Evolutionary conservation across 2,888 invertebrate species (phyloP).

Genomic region (Cenopis cana): DNA sequence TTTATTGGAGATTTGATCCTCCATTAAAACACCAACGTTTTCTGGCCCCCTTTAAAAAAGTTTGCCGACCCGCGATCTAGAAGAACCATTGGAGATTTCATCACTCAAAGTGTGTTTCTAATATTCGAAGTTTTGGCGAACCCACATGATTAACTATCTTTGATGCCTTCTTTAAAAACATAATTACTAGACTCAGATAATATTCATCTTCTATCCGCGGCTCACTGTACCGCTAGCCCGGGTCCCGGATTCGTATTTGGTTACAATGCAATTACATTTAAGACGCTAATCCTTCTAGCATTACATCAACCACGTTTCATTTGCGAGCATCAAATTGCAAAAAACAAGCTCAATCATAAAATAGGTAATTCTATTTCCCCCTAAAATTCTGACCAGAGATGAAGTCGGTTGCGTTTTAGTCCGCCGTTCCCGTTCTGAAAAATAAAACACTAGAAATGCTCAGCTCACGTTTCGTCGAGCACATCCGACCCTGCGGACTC

Average conservation of each 20-base stretch:
- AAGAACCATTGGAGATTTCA: too few species aligned
- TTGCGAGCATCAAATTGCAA: neutral
- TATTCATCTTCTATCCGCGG: too few species aligned
- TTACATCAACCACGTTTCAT: neutral
- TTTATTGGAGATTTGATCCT: too few species aligned
- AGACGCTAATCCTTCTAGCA: neutral
- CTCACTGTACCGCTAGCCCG: neutral
- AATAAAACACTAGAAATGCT: constrained; percentile 8
- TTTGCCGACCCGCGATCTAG: too few species aligned
- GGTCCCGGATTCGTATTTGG: neutral
- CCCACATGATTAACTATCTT: too few species aligned
- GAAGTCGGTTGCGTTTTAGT: constrained; percentile 9
- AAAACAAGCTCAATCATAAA: neutral
- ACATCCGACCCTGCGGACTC: neutral
- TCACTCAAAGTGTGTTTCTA: too few species aligned
- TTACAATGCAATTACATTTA: neutral
- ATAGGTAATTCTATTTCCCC: neutral
- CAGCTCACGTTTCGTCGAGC: neutral
- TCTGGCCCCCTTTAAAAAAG: too few species aligned
- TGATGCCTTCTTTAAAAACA: too few species aligned
- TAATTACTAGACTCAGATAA: too few species aligned
- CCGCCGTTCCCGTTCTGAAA: constrained; percentile 9
- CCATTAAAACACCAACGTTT: too few species aligned
- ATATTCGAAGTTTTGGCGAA: too few species aligned
- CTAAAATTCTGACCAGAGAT: neutral